These are phyloP conservation scores for Melipona quadrifasciata DNA, from an alignment of 1,140 invertebrate species.

Conservation along the genomic window DNA sequence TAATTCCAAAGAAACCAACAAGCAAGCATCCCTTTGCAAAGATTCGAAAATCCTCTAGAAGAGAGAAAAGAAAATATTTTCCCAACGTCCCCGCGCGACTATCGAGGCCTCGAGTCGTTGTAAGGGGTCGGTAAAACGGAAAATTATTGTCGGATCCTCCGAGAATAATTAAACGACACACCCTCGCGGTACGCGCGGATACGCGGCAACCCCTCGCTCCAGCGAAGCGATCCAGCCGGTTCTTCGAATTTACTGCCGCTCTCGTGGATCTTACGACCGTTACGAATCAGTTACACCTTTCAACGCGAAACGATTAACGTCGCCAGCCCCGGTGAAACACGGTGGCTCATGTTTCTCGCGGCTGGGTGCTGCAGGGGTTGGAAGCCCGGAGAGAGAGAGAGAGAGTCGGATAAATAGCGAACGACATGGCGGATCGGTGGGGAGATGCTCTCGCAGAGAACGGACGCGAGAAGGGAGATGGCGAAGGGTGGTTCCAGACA, in stretches of 20 bases:
- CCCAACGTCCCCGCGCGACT: too few relatives aligned
- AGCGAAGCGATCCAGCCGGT: neutral
- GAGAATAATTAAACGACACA: constrained; percentile 72
- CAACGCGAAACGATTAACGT: constrained; percentile 46
- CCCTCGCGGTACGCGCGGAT: constrained; percentile 14
- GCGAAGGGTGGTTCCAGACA: constrained; percentile 22
- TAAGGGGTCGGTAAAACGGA: constrained; percentile 69
- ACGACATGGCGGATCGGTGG: constrained; percentile 29
- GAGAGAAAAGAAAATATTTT: neutral
- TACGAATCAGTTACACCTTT: constrained; percentile 68
- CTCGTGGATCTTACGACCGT: constrained; percentile 62
- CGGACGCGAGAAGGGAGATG: neutral
- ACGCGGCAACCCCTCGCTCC: neutral
- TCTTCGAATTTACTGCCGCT: constrained; percentile 50
- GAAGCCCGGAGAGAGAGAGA: neutral
- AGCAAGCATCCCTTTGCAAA: neutral
- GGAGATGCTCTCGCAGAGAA: constrained; percentile 30
- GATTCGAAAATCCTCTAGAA: neutral
- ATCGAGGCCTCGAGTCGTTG: constrained; percentile 4
- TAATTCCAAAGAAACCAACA: too few relatives aligned
- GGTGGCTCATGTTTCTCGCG: constrained; percentile 12
- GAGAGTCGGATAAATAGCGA: constrained; percentile 21
- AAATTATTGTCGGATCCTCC: constrained; percentile 76
- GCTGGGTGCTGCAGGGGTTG: constrained; percentile 5
- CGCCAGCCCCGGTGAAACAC: constrained; percentile 35